A percentile compares a stretch with the other conserved stretches of the same genome.
These are phyloP conservation scores for Rafetus swinhoei DNA, from an alignment of 2,113 vertebrate species.

Conservation along the genomic window DNA sequence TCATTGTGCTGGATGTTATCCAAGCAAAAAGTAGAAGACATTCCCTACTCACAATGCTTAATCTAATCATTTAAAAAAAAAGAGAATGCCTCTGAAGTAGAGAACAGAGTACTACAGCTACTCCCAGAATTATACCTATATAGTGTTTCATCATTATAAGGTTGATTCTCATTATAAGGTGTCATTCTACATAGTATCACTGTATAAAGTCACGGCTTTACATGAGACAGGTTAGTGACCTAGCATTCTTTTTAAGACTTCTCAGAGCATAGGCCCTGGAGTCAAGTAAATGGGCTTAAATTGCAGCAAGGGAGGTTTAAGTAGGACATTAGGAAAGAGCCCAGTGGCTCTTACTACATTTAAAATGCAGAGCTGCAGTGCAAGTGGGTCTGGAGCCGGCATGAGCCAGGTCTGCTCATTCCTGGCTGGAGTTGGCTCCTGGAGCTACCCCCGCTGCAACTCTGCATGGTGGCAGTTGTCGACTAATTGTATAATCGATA, in stretches of 20 bases:
- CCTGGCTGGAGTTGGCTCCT: too few species aligned
- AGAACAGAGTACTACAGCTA: slow-evolving; percentile 28
- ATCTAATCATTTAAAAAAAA: background rate
- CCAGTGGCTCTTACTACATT: too few species aligned
- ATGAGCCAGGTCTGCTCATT: too few species aligned
- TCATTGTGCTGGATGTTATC: background rate
- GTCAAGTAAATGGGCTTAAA: too few species aligned
- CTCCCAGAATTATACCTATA: slow-evolving; percentile 24
- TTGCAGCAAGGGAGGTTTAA: too few species aligned
- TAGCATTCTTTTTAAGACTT: background rate
- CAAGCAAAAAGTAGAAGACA: background rate
- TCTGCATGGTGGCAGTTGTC: too few species aligned
- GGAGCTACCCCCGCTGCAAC: too few species aligned
- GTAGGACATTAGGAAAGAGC: too few species aligned
- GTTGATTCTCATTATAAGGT: background rate
- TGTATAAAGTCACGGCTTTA: background rate
- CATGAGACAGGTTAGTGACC: background rate
- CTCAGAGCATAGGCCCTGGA: background rate
- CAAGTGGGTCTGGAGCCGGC: too few species aligned
- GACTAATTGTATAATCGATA: too few species aligned
- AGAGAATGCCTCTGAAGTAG: slow-evolving; percentile 4
- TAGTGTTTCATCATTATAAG: background rate
- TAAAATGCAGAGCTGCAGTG: too few species aligned
- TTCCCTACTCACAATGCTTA: background rate
- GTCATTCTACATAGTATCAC: background rate